Conservation (phyloP, 2,888 invertebrate genomes). For the Iselma pallidipennis region DNA sequence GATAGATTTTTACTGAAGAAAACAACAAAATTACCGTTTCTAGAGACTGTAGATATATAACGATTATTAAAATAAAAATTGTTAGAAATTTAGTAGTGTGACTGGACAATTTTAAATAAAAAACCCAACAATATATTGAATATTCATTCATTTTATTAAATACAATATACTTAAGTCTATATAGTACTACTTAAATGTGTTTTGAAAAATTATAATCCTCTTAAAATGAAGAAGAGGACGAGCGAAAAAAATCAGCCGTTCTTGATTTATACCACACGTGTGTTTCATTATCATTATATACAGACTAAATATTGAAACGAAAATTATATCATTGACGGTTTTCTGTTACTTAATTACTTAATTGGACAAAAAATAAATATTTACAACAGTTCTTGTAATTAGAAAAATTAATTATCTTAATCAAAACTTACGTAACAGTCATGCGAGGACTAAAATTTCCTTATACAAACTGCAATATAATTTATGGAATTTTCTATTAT, state of each 20-base stretch:
- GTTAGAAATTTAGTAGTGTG: slow-evolving; percentile 4
- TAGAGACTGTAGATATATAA: background rate
- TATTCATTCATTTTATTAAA: background rate
- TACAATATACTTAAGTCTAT: background rate
- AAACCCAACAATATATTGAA: background rate
- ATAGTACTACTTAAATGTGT: background rate
- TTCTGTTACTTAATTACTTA: background rate
- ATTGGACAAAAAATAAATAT: background rate
- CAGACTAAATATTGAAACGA: background rate
- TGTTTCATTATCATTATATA: background rate
- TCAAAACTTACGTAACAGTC: background rate
- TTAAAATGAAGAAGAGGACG: too few species aligned
- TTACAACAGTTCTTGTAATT: background rate
- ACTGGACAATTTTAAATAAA: slow-evolving; percentile 12
- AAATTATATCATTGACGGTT: background rate
- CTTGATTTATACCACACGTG: background rate
- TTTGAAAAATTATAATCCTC: too few species aligned
- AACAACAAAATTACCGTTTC: background rate
- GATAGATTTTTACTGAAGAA: background rate
- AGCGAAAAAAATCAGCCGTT: background rate
- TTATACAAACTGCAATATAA: background rate
- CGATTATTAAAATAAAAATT: background rate
- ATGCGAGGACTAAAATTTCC: slow-evolving; percentile 2
- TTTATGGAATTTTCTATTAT: background rate
- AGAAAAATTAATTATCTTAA: background rate